phyloP scores from a whole-genome alignment of 2,113 vertebrate genomes.

The Misgurnus mizolepis region DNA sequence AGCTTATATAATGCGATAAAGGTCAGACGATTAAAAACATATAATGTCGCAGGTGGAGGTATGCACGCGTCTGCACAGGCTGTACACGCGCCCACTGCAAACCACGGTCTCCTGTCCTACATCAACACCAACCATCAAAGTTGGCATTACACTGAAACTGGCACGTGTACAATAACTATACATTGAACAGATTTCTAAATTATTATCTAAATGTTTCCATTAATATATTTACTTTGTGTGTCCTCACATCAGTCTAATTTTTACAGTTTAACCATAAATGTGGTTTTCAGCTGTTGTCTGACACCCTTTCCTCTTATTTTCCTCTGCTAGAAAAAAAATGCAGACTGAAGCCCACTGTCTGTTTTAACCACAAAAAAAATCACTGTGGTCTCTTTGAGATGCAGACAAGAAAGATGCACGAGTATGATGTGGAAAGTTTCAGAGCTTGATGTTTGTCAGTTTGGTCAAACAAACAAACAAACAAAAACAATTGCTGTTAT shows the following conservation, averaged over 20 bases:
- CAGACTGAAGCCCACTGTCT: background rate
- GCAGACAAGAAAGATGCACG: background rate
- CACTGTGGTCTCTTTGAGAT: background rate
- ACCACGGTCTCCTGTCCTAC: background rate
- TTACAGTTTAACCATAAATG: background rate
- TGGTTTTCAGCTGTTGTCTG: background rate
- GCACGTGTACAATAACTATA: no score
- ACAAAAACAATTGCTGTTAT: no score
- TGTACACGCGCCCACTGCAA: background rate
- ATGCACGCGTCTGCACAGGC: no score
- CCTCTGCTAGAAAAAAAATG: background rate
- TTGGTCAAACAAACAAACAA: no score
- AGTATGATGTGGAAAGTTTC: background rate
- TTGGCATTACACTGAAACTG: no score
- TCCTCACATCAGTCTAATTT: no score
- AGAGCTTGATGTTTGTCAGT: no score
- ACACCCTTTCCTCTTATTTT: conserved; percentile 7
- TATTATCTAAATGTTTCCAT: background rate
- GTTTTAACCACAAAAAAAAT: background rate
- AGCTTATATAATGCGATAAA: no score
- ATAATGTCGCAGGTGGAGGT: no score
- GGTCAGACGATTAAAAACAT: no score
- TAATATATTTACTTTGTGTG: no score
- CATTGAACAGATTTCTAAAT: background rate
- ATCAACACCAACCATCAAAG: background rate